Percentiles rank a stretch among this genome's conserved stretches.
phyloP scores from a whole-genome alignment of 2,113 vertebrate genomes.

The Rhadina sibilatrix region DNA sequence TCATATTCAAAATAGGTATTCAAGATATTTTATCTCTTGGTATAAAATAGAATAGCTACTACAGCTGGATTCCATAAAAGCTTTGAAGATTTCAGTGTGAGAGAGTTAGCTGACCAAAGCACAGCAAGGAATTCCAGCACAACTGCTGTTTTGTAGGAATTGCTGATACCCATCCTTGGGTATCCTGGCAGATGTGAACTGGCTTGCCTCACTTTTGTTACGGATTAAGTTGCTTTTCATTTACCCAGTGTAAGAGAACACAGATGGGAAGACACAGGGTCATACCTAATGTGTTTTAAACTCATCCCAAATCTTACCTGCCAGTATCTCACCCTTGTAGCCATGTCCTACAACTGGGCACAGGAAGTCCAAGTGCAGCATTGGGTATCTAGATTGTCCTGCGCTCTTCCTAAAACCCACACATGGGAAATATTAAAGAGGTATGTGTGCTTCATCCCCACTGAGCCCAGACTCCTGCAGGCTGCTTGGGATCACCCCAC shows the following conservation, averaged over 20 bases:
- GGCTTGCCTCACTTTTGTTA: not conserved
- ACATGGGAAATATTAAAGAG: not conserved
- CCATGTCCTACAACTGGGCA: not conserved
- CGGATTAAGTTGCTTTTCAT: not conserved
- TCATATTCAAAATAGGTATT: slow-evolving; percentile 3
- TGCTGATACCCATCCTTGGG: not conserved
- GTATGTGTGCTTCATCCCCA: not conserved
- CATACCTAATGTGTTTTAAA: not conserved
- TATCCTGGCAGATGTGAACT: not conserved
- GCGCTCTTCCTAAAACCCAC: not conserved
- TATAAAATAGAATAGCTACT: not conserved
- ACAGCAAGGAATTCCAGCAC: not conserved
- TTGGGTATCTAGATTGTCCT: not conserved
- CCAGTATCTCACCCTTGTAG: not conserved
- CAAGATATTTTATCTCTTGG: slow-evolving; percentile 26
- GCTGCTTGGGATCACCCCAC: not conserved
- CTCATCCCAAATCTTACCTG: not conserved
- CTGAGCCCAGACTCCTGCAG: fast-evolving
- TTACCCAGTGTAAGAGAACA: not conserved
- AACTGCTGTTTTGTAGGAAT: not conserved
- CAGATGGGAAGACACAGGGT: not conserved
- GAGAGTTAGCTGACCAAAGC: not conserved
- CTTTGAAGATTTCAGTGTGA: not conserved
- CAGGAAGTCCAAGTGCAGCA: not conserved
- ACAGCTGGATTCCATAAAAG: not conserved